Percentiles rank a stretch among this genome's conserved stretches.
Evolutionary conservation across 2,113 vertebrate species (phyloP).

Genomic region (human): DNA sequence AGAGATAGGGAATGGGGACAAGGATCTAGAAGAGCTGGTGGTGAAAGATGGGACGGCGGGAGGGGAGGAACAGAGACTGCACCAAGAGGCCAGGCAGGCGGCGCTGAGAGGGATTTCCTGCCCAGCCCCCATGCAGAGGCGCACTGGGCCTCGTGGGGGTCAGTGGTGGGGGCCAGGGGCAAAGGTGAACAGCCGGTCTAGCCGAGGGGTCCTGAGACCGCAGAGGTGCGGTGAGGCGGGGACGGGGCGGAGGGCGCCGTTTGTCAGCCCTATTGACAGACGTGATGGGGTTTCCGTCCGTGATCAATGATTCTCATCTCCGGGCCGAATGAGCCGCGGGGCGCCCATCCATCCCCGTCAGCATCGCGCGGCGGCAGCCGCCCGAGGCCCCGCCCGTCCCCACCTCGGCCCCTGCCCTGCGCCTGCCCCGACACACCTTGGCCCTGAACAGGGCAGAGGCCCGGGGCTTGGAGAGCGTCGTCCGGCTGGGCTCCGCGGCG

Average conservation of each 20-base stretch:
- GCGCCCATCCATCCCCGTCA: slow-evolving; percentile 80
- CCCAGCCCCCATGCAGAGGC: background rate
- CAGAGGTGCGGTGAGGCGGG: background rate
- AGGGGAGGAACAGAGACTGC: background rate
- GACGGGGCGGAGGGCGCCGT: slow-evolving; percentile 36
- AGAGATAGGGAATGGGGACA: slow-evolving; percentile 75
- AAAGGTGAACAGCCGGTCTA: background rate
- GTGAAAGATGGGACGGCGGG: slow-evolving; percentile 60
- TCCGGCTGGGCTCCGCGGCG: background rate
- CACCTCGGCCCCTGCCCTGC: slow-evolving; percentile 41
- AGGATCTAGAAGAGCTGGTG: slow-evolving; percentile 47
- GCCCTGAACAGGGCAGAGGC: background rate
- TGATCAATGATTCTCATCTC: slow-evolving; percentile 83
- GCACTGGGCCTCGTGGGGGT: background rate
- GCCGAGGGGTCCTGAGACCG: background rate
- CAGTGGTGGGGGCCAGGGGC: background rate
- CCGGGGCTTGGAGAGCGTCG: background rate
- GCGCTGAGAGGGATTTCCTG: background rate
- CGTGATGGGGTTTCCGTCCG: slow-evolving; percentile 79
- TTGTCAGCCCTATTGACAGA: slow-evolving; percentile 79
- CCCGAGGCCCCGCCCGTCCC: slow-evolving; percentile 58
- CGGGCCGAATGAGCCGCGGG: slow-evolving; percentile 79
- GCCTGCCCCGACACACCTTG: background rate
- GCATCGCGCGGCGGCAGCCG: background rate
- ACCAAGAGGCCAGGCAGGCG: background rate